Base-by-base conservation (phyloP, 1,140 invertebrate species). In the Penaeus vannamei region DNA sequence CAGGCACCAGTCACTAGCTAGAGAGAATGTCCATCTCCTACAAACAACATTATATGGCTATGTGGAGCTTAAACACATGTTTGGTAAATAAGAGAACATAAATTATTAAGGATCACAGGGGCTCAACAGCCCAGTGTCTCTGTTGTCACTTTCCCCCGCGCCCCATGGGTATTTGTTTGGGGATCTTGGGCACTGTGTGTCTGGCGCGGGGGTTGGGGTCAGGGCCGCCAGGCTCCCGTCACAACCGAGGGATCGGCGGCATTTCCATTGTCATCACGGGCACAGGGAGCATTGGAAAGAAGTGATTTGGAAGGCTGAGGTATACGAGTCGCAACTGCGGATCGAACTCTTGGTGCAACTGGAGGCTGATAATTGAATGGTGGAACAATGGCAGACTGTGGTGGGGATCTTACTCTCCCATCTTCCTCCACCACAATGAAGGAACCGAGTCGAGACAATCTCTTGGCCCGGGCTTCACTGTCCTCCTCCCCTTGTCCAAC, bases 331-430 rank as follows among this genome's bases (percentile, higher is more conserved):
- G 85, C 85, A 64, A 89, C 60, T 29, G 82, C 87, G 59, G 87
- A 84, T 32, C 64, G 62, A 59, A 61, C 66, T 79, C 79, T 85
- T 60, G 66, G 84, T 66, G 90, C 85, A 59, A 76, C 87, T 42
- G 92, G 92, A 10, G 94, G 94, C 81, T 93, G 94, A 84, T 94
- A 95, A 91, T 95, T 94, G 87, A 94, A 95, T 0, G 94, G 94
- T 23, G 93, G 92, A 23, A 94, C 94, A 69, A 94, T 93, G 14
- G 94, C 94, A 32, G 94, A 93, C 8, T 93, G 93, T n/a, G 93
- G 93, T 64, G 92, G 90, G 23, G 91, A 90, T 20, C 90, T 69
- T 46, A 84, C 85, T 69, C 87, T 89, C 85, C 91, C 91, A 8
- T 93, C 91, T 32, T 92, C 90, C n/a, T 93, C 93, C 36, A 93